Base-by-base conservation (phyloP, 2,113 vertebrate species). In the Phalacrocorax pelagicus region DNA sequence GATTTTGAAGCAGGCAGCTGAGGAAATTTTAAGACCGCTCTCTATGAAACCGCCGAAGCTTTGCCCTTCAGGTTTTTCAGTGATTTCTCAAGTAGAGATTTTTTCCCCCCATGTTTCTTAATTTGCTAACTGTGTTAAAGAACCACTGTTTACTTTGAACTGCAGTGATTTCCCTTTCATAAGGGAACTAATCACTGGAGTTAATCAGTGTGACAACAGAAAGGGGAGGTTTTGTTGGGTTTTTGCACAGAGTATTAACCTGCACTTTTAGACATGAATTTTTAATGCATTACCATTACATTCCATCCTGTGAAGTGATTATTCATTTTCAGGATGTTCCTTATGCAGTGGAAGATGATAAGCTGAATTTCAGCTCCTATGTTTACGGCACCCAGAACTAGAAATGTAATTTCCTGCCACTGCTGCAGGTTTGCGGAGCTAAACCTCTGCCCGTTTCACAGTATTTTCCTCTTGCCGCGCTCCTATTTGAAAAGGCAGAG, bases 191-290 rank as follows among this genome's bases (percentile, higher is more conserved):
- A 97, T 97, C 95, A 95, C 95, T 96, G 84, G 79, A 96, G 97
- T 97, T 96, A 96, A 97, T 97, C 96, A 97, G 94, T 97, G 94
- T 94, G 91, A 97, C 96, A 96, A 97, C 97, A 97, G 95, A 97
- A 96, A 95, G 71, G 87, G 94, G 93, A 97, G 91, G 89, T 95
- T 97, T 96, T 95, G 86, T 96, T 96, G 91, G 92, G 82, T 92
- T 97, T 94, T 95, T 95, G 87, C 89, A 95, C 94, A 94, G 96
- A 97, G 94, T 97, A 97, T 97, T 97, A 97, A 96, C 95, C 84
- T 96, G 91, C 97, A 83, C 91, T 95, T 97, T 96, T 90, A 67
- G 91, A 92, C 92, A 97, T 96, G 97, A 96, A 97, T 95, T 97
- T 96, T 96, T 96, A 96, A 96, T 97, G 91, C n/a, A 47, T 95